Evolutionary conservation across 1,140 invertebrate genomes (phyloP), one percentile per base, ranked within the genome.

Genomic region (Calosoma granatense): DNA sequence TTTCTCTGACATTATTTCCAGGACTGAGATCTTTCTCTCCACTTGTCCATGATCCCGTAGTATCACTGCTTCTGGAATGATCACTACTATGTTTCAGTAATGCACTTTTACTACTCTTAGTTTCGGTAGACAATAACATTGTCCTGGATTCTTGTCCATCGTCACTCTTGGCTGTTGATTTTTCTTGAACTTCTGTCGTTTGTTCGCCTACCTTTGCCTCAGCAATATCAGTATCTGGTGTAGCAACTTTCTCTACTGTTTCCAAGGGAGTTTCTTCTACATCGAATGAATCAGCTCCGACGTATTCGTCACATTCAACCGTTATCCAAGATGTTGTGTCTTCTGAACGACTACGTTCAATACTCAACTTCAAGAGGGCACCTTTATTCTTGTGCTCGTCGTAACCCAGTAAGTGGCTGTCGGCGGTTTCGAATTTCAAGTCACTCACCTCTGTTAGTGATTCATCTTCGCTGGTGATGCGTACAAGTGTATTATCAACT

Each of bases 41-140:
- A 54, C 73, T 72, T 0, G 75, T 74, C 53, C 75, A 77, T 11
- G 75, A 68, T n/a, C 75, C 76, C 56, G 79, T 78, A 2, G 76
- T 79, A 63, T 84, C 82, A 3, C 81, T 83, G 60, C 81, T 84
- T 65, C 79, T 74, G 0, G 82, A 84, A 59, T 80, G 77, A 64
- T 84, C 81, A 23, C 75, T 76, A 60, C 78, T 81, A 55, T 80
- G 69, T 67, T 83, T 83, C 14, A 82, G 66, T n/a, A 76, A 60
- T 72, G 67, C 72, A 23, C 67, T 60, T 58, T 69, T 69, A 21
- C 6, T 57, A 22, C 20, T 51, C 15, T 20, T 59, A 56, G 14
- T 36, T 36, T 36, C 55, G 2, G 58, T 51, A 23, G 54, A 51
- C 2, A 59, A 47, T 6, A 59, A 41, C 19, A 20, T 51, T 61